These are phyloP conservation scores for Rhinatrema bivittatum DNA, from an alignment of 2,797 vertebrate species.

Conservation along the genomic window DNA sequence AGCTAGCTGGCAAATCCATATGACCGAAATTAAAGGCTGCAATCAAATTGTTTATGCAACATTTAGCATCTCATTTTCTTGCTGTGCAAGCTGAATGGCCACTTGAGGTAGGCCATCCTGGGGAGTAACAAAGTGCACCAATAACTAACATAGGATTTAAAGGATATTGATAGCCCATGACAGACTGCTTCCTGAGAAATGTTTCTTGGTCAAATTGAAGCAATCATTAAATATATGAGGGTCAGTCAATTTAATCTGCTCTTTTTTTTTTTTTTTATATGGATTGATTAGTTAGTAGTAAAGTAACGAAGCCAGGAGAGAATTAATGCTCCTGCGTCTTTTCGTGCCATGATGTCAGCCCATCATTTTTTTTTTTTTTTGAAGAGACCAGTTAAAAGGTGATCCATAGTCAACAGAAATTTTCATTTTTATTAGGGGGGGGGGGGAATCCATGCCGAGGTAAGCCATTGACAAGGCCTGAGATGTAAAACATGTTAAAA, in stretches of 20 bases:
- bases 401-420: constrained; percentile 8
- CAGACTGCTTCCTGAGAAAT: constrained; percentile 73
- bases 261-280: constrained; percentile 86
- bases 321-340: constrained; percentile 61
- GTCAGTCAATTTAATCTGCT: constrained; percentile 84
- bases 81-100: constrained; percentile 48
- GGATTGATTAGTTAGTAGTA: constrained; percentile 78
- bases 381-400: constrained; percentile 24
- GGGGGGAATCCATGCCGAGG: too few relatives aligned
- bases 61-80: constrained; percentile 64
- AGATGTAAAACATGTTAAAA: too few relatives aligned
- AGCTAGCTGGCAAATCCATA: constrained; percentile 60
- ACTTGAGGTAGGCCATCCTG: constrained; percentile 58
- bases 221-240: constrained; percentile 89
- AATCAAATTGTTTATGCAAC: constrained; percentile 69
- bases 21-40: constrained; percentile 62
- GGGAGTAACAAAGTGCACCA: constrained; percentile 65
- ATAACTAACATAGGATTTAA: constrained; percentile 77
- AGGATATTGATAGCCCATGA: constrained; percentile 78
- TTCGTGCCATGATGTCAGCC: constrained; percentile 21
- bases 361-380: constrained; percentile 26
- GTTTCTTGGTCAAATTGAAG: constrained; percentile 75
- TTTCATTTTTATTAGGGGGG: too few relatives aligned
- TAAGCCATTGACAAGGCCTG: too few relatives aligned
- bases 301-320: constrained; percentile 61